phyloP scores from a whole-genome alignment of 2,888 invertebrate genomes.

The Nephrocerus scutellatus region DNA sequence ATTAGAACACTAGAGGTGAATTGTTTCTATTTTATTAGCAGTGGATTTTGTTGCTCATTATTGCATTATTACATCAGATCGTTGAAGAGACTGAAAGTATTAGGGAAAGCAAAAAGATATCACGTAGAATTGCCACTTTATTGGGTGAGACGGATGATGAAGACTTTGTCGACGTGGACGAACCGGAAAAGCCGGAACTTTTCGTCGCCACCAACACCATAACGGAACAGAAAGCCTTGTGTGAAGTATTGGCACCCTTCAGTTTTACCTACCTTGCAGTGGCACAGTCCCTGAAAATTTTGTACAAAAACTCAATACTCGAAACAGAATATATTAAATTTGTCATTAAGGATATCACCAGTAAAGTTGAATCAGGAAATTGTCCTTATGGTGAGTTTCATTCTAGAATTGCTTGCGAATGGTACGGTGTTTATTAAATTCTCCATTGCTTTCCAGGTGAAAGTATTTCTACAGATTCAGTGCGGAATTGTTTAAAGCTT shows the following conservation, averaged over 20 bases:
- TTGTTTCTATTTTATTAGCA: conserved; percentile 50
- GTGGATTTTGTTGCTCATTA: conserved; percentile 46
- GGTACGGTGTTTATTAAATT: background rate
- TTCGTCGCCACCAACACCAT: conserved; percentile 35
- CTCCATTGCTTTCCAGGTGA: conserved; percentile 58
- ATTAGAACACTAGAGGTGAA: conserved; percentile 45
- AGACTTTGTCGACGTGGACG: conserved; percentile 19
- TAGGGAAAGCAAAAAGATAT: conserved; percentile 33
- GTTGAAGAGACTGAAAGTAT: conserved; percentile 24
- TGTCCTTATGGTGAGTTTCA: conserved; percentile 56
- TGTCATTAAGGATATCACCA: conserved; percentile 60
- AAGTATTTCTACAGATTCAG: conserved; percentile 77
- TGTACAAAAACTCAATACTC: conserved; percentile 50
- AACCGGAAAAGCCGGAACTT: conserved; percentile 25
- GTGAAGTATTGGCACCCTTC: conserved; percentile 60
- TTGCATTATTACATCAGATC: conserved; percentile 37
- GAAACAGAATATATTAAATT: conserved; percentile 63
- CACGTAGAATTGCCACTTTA: conserved; percentile 30
- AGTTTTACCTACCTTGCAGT: conserved; percentile 68
- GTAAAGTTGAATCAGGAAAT: conserved; percentile 54
- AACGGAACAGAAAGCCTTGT: conserved; percentile 52
- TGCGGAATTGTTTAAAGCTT: conserved; percentile 75
- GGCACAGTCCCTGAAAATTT: conserved; percentile 50
- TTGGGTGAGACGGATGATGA: conserved; percentile 25
- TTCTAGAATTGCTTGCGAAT: background rate